Evolutionary conservation across 2,888 invertebrate genomes (phyloP).

Genomic region (Drosophila sordidula): DNA sequence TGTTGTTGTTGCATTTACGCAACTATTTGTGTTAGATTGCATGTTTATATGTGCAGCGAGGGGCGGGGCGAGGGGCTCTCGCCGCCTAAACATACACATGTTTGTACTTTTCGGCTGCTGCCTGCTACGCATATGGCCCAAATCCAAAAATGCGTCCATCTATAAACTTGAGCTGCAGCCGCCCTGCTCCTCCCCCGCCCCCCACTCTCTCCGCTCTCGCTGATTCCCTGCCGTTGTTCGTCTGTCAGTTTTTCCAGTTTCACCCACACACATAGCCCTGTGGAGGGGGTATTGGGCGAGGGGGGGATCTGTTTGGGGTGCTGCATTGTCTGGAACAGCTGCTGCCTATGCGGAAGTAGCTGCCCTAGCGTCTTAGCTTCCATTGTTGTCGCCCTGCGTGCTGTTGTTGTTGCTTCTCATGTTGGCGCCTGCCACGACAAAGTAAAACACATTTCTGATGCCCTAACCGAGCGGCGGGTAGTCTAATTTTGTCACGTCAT

Average conservation of each 20-base stretch:
- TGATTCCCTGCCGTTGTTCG: slow-evolving; percentile 9
- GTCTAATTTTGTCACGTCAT: neutral
- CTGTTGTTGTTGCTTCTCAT: slow-evolving; percentile 24
- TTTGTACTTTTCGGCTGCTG: slow-evolving; percentile 34
- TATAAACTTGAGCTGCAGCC: slow-evolving; percentile 26
- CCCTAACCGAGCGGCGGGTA: slow-evolving; percentile 9
- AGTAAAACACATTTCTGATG: slow-evolving; percentile 30
- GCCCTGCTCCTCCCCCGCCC: neutral
- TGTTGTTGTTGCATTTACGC: slow-evolving; percentile 63
- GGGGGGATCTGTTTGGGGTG: neutral
- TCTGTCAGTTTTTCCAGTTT: slow-evolving; percentile 50
- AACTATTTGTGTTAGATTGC: slow-evolving; percentile 67
- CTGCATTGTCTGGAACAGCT: slow-evolving; percentile 38
- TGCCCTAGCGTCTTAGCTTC: slow-evolving; percentile 12
- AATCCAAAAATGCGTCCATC: slow-evolving; percentile 28
- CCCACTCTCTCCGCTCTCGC: neutral
- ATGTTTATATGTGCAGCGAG: slow-evolving; percentile 24
- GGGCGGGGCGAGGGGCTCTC: neutral
- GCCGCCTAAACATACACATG: slow-evolving; percentile 17
- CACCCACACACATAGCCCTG: slow-evolving; percentile 43
- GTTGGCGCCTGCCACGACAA: slow-evolving; percentile 51
- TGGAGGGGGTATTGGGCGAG: neutral
- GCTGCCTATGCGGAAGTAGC: slow-evolving; percentile 53
- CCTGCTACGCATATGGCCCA: slow-evolving; percentile 31
- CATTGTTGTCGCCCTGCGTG: slow-evolving; percentile 51